A percentile compares a stretch with the other conserved stretches of the same genome.
phyloP scores from a whole-genome alignment of 1,140 invertebrate species.

The Acromyrmex heyeri region DNA sequence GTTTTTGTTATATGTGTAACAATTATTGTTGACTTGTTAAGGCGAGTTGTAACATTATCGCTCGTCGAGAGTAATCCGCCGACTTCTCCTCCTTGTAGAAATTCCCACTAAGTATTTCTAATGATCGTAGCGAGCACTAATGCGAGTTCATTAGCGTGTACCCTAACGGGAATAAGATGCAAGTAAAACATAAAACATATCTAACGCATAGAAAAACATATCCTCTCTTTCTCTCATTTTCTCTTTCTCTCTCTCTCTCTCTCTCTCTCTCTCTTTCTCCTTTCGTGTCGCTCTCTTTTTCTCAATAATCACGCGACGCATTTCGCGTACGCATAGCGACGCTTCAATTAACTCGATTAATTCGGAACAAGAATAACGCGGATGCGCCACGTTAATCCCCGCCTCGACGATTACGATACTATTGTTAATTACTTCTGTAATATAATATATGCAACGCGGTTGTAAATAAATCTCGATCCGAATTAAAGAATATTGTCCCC shows the following conservation, averaged over 20 bases:
- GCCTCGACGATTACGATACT: conserved; percentile 56
- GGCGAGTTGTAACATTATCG: conserved; percentile 33
- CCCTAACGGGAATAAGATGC: conserved; percentile 48
- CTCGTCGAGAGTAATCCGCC: conserved; percentile 39
- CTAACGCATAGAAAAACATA: conserved; percentile 70
- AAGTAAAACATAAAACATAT: conserved; percentile 71
- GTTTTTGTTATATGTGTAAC: conserved; percentile 36
- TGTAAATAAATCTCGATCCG: conserved; percentile 80
- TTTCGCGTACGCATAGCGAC: conserved; percentile 27
- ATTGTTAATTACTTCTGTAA: conserved; percentile 81
- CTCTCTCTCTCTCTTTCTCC: background rate
- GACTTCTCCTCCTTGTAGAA: conserved; percentile 34
- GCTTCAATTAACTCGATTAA: conserved; percentile 49
- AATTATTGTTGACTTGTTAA: conserved; percentile 55
- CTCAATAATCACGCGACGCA: conserved; percentile 8
- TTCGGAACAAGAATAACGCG: conserved; percentile 24
- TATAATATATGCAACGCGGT: conserved; percentile 76
- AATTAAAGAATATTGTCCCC: conserved; percentile 31
- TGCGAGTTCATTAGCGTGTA: conserved; percentile 61
- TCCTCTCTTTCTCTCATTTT: conserved; percentile 19
- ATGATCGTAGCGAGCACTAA: conserved; percentile 45
- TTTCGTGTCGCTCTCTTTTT: conserved; percentile 15
- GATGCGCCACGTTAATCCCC: conserved; percentile 30
- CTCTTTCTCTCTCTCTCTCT: background rate
- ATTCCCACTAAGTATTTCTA: conserved; percentile 47